Evolutionary conservation across 2,888 invertebrate genomes (phyloP).

Genomic region (Diogma glabrata): DNA sequence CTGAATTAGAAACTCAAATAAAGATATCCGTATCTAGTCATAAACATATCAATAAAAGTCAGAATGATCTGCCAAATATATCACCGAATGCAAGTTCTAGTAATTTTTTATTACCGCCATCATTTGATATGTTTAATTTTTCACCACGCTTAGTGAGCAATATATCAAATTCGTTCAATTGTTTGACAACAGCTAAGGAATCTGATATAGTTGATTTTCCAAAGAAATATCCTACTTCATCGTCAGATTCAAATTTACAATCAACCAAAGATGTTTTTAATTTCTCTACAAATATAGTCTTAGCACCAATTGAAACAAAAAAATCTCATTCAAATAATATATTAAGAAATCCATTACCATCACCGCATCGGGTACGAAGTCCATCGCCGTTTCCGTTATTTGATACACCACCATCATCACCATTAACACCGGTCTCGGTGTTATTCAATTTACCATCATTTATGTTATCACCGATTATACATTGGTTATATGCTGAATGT

Average conservation of each 20-base stretch:
- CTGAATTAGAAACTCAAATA: not conserved
- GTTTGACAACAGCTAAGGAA: constrained; percentile 20
- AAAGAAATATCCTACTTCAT: constrained; percentile 24
- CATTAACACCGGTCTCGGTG: constrained; percentile 39
- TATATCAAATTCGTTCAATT: constrained; percentile 31
- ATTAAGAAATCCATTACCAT: constrained; percentile 28
- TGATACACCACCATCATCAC: constrained; percentile 33
- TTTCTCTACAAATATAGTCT: constrained; percentile 29
- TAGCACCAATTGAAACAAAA: constrained; percentile 22
- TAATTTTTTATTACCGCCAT: constrained; percentile 26
- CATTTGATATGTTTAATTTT: constrained; percentile 17
- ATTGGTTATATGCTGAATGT: constrained; percentile 53
- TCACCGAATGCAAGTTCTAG: constrained; percentile 6
- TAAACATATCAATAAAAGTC: not conserved
- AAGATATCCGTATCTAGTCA: not conserved
- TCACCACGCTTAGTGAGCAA: constrained; percentile 22
- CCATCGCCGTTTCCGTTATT: constrained; percentile 30
- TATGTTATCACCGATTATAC: constrained; percentile 47
- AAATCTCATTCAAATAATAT: not conserved
- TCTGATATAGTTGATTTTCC: constrained; percentile 6
- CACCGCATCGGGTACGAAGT: constrained; percentile 30
- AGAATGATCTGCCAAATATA: constrained; percentile 9
- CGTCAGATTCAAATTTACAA: constrained; percentile 31
- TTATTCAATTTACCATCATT: constrained; percentile 46
- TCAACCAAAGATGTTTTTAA: constrained; percentile 31